phyloP scores from a whole-genome alignment of 35 echinoderm and acorn worm genomes.

The Apostichopus californicus region DNA sequence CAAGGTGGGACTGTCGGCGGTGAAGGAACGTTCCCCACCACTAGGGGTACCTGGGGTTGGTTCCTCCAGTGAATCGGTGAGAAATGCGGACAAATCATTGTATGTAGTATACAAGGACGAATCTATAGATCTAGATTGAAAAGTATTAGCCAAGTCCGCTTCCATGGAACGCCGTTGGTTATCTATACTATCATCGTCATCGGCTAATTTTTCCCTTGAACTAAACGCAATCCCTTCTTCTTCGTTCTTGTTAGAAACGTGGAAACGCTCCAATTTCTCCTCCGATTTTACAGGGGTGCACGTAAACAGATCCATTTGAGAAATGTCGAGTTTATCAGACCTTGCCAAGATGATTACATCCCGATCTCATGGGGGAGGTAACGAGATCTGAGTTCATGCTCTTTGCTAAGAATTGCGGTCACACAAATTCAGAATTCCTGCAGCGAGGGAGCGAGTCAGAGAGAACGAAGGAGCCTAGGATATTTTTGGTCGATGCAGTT shows the following conservation, averaged over 20 bases:
- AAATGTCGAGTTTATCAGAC: neutral
- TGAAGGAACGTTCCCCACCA: neutral
- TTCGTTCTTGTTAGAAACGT: conserved; percentile 6
- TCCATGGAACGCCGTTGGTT: conserved; percentile 40
- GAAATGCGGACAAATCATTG: conserved; percentile 71
- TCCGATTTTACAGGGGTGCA: conserved; percentile 22
- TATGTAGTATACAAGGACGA: conserved; percentile 81
- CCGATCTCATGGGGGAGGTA: conserved; percentile 16
- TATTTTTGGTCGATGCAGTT: neutral
- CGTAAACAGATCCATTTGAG: conserved; percentile 51
- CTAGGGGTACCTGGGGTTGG: neutral
- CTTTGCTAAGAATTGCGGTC: conserved; percentile 10
- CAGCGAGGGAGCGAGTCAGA: neutral
- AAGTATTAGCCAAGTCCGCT: conserved; percentile 67
- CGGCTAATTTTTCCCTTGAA: neutral
- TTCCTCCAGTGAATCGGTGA: conserved; percentile 27
- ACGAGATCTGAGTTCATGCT: conserved; percentile 32
- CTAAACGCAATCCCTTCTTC: neutral
- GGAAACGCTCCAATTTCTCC: conserved; percentile 18
- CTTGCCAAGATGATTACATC: conserved; percentile 8
- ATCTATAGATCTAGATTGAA: conserved; percentile 72
- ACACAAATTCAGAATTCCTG: neutral
- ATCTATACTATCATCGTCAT: conserved; percentile 29
- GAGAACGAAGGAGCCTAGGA: neutral
- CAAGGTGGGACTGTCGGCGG: neutral